Evolutionary conservation across 2,797 vertebrate genomes (phyloP).

Genomic region (Lepilemur septentrionalis): DNA sequence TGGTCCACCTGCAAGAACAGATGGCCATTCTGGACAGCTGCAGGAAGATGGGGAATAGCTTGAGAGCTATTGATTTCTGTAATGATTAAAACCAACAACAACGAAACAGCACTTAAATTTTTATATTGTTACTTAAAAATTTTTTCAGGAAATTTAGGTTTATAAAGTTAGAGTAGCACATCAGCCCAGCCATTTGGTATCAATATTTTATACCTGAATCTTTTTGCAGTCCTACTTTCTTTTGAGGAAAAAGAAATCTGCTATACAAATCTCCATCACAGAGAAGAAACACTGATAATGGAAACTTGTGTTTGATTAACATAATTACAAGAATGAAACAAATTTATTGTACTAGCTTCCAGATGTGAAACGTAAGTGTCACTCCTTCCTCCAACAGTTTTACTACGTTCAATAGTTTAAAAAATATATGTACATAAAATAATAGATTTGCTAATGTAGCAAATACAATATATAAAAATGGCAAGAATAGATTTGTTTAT

Average conservation of each 20-base stretch:
- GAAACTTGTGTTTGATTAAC: not conserved
- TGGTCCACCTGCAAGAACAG: slow-evolving; percentile 49
- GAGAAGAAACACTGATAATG: not conserved
- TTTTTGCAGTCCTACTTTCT: not conserved
- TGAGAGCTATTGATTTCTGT: not conserved
- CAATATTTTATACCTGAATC: not conserved
- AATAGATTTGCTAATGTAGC: not conserved
- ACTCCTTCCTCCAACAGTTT: not conserved
- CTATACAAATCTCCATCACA: not conserved
- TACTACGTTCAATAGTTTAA: not conserved
- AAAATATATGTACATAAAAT: not conserved
- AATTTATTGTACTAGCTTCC: not conserved
- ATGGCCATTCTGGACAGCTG: slow-evolving; percentile 59
- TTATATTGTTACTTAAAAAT: not conserved
- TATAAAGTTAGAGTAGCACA: not conserved
- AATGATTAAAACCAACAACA: slow-evolving; percentile 2
- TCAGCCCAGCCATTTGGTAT: not conserved
- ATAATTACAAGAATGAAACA: not conserved
- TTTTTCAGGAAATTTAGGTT: not conserved
- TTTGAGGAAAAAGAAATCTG: not conserved
- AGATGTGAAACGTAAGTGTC: not conserved
- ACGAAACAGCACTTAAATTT: not conserved
- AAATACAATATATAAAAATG: not conserved
- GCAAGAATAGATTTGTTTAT: not conserved
- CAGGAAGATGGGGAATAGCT: not conserved